Base-by-base conservation (phyloP, 2,797 vertebrate genomes). In the Knipowitschia caucasica region DNA sequence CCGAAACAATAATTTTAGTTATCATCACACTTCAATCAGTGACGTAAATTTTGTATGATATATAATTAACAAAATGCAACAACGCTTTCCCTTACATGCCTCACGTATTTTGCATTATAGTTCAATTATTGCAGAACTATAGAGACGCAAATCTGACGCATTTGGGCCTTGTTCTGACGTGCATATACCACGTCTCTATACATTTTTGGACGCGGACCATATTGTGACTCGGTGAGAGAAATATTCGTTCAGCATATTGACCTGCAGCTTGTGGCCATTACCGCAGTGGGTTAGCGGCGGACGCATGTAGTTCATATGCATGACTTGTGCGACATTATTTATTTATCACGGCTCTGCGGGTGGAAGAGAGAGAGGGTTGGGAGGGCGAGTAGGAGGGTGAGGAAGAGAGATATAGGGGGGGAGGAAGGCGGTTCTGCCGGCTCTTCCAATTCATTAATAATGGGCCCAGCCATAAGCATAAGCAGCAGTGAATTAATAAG, bases 401-500 rank as follows among this genome's bases (percentile, higher is more conserved):
- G 17, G 12, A 15, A 24, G 23, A 17, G 36, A 35, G 34, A 42
- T 27, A 18, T 3, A 31, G 7, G 34, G 6, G 46, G 51, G 43
- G 29, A 43, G 50, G 67, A 61, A 33, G 62, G 71, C 23, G 54
- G 44, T 49, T 62, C 65, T 60, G 66, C 60, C 70, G 67, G 75
- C 71, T 80, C 62, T 69, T 85, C 76, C 78, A 78, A 80, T 85
- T 87, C 74, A 89, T 89, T 89, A 87, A 84, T 87, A 85, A 88
- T 79, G 73, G 63, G 29, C 67, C 62, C 31, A 75, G 64, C 61
- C 75, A 59, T 66, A 66, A 49, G 11, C 46, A 49, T 49, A 80
- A 80, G 73, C 69, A 80, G 75, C 65, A 18, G 56, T 71, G 78
- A 71, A 84, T 84, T 86, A 85, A 83, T 81, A 56, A 67, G 58